Base-by-base conservation (phyloP, 2,113 vertebrate genomes). In the Hyaena hyaena region DNA sequence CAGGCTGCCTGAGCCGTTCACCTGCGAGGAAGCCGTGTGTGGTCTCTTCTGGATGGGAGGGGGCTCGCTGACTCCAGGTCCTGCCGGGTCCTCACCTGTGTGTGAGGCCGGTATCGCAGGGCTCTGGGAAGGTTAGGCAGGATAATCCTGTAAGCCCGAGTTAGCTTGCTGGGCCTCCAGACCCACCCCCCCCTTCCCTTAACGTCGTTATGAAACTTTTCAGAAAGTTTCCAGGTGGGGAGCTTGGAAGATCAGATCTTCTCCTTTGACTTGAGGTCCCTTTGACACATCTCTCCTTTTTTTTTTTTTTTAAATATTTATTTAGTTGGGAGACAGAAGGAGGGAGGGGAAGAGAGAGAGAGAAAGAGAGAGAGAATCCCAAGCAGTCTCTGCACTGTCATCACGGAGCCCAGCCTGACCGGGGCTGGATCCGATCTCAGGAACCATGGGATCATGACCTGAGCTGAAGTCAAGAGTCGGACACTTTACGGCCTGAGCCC, bases 121-220 rank as follows among this genome's bases (percentile, higher is more conserved):
- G 53, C 53, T 55, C 76, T 69, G 16, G 8, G 31, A 39, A 85
- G 93, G 88, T 94, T 86, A 95, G 93, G 35, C 43, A 3, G 17
- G 85, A 63, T 94, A 73, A 93, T 82, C 88, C 95, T 10, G 39
- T 66, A 82, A 97, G 8, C 86, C 68, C 88, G 93, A 95, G 65
- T 95, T 71, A 96, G 95, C 53, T n/a, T 0, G 16, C 93, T 71
- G 5, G 1, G 77, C 58, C 73, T 61, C 48, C 1, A 0, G 4
- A 15, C 31, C 26, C 68, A 11, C 45, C 0, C 31, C 26, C 68
- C 19, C 50, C 0, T 15, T 23, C 7, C 19, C 16, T 77, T 66
- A 7, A 93, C 53, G 93, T 97, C 80, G 74, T 91, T 93, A 45
- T 0, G 23, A 73, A 96, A 79, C 82, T 66, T 69, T 15, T 10